Base-by-base conservation (phyloP, 2,113 vertebrate species). In the Tautogolabrus adspersus region DNA sequence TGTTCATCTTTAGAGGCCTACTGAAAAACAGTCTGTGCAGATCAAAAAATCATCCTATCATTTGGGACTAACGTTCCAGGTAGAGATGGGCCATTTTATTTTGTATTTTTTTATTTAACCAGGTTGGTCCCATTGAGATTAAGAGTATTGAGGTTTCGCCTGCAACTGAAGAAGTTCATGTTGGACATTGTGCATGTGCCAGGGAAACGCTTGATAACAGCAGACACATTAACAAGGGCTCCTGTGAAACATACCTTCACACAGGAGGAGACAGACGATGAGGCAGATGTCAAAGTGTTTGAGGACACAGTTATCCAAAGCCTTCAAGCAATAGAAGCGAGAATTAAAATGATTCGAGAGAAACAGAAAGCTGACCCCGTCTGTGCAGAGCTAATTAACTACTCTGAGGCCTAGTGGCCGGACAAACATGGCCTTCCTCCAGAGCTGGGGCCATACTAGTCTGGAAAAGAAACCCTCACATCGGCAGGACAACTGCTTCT, bases 121-220 rank as follows among this genome's bases (percentile, higher is more conserved):
- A 9, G 8, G 38, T 40, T 40, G 38, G 37, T 5, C 37, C n/a
- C n/a, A n/a, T 38, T 5, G 8, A 38, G 37, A 5, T 38, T 38
- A 38, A 38, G 40, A 42, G 3, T 42, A 42, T 11, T 42, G 40
- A 11, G 40, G 40, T 47, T 16, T 5, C 3, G 10, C 0, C 37
- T 82, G n/a, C 13, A 56, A 3, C 59, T 79, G 12, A n/a, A 76
- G 26, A 49, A 37, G 15, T 47, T 47, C 46, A 47, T 10, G 6
- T 79, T 63, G 23, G 15, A 81, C 56, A 77, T 51, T 15, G 42
- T 80, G 1, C 72, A 86, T 56, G 77, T 86, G 2, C 66, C 66
- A 3, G 75, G 79, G 0, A 87, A 88, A 49, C 22, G 46, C 1
- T 15, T 85, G 0, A 77, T 81, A 34, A 87, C 84, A 11, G 81